Evolutionary conservation across 2,113 vertebrate species (phyloP), one percentile per base, ranked within the genome.

Genomic region (Cacatua alba): DNA sequence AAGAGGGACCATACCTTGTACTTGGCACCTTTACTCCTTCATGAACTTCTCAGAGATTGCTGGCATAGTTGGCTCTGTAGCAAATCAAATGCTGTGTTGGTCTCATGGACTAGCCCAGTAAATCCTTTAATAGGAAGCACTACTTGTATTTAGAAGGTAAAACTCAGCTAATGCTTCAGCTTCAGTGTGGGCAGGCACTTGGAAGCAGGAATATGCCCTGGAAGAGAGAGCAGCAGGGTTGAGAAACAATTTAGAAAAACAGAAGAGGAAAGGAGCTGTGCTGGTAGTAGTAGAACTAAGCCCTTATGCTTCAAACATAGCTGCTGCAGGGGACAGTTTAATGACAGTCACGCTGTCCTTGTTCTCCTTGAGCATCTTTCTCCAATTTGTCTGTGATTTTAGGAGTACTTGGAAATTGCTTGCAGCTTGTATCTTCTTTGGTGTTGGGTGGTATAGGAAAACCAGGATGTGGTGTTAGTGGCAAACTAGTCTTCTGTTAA

Each of bases 51-150:
- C 57, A 86, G 65, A 81, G 52, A 48, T 65, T 78, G 62, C 65
- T 91, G 55, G 33, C 37, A 44, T 24, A 39, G 55, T 31, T 71
- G 52, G 13, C 33, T 84, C 39, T 49, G 46, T 51, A 82, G 60
- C 64, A 92, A 77, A 86, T 88, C 60, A 90, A 59, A 48, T 41
- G 16, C 33, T 26, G 8, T 31, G 51, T 69, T 3, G 0, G 20
- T 88, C 68, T 67, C 51, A 8, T 13, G 16, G 60, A 60, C 35
- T 65, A 90, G 65, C 82, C 79, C 62, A 82, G 55, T 43, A 94
- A 95, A 92, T 94, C 92, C 80, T 86, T 84, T 92, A 71, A 49
- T 14, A 83, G 57, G 72, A 88, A 82, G 69, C 17, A 80, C 91
- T 93, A 80, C 67, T 88, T 90, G 53, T 63, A 46, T 82, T 91